Conservation (phyloP, 2,797 vertebrate genomes). For the Psittacula derbiana region DNA sequence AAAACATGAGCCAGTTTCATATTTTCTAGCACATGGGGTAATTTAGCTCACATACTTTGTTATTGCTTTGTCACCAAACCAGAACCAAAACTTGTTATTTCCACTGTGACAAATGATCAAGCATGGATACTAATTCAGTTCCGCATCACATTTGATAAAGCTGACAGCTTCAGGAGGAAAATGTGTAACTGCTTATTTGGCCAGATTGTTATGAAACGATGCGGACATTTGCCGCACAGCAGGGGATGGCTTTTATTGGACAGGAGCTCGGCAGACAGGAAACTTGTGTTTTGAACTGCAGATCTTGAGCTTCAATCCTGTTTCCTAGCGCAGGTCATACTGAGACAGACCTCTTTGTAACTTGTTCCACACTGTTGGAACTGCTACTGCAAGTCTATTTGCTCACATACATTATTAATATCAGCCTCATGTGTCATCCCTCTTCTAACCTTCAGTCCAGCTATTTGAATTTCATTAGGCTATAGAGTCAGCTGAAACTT, state of each 20-base stretch:
- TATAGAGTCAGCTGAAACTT: not conserved
- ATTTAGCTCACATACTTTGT: not conserved
- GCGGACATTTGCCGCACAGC: conserved; percentile 51
- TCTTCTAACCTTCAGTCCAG: conserved; percentile 55
- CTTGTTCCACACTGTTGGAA: conserved; percentile 31
- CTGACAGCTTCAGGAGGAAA: not conserved
- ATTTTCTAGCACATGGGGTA: not conserved
- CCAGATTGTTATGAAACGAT: conserved; percentile 40
- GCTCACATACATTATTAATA: conserved; percentile 62
- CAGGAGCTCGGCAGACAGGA: conserved; percentile 11
- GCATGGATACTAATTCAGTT: conserved; percentile 3
- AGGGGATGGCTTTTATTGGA: not conserved
- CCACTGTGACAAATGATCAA: not conserved
- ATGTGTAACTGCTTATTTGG: conserved; percentile 52
- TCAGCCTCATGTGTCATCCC: conserved; percentile 40
- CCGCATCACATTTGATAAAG: conserved; percentile 13
- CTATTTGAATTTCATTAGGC: conserved; percentile 64
- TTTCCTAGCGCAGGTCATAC: conserved; percentile 15
- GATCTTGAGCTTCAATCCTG: conserved; percentile 42
- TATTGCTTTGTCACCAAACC: not conserved
- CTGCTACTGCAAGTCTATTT: conserved; percentile 41
- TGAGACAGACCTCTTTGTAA: conserved; percentile 52
- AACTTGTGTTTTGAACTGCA: conserved; percentile 19
- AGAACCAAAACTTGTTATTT: conserved; percentile 11
- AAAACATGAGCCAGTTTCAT: not conserved